Base-by-base conservation (phyloP, 2,113 vertebrate species). In the Myiagra hebetior region DNA sequence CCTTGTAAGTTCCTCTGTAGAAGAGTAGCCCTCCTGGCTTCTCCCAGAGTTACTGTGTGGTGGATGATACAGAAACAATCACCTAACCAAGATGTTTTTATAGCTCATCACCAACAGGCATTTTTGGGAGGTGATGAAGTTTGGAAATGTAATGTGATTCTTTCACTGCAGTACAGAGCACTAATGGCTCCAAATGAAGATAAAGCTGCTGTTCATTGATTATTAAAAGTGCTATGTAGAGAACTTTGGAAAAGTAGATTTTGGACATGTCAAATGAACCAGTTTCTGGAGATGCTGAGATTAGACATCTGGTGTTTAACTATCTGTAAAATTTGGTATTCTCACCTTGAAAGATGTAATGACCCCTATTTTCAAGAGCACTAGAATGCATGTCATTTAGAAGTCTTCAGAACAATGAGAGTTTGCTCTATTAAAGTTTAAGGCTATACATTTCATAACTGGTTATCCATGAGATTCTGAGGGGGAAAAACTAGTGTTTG, bases 381-480 rank as follows among this genome's bases (percentile, higher is more conserved):
- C 13, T 85, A 37, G 33, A 64, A 68, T 19, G 8, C 23, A 6
- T 33, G 18, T 23, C 24, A 19, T 37, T 4, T 70, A 19, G 27
- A 75, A 75, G 7, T 5, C 56, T 85, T 72, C 18, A 86, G 24
- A 83, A 35, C 23, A 82, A 15, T 56, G 23, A 56, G 24, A 60
- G 13, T 55, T 68, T n/a, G 13, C 26, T 67, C 1, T 35, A 33
- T 70, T 75, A 26, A 78, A 57, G 9, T 42, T 63, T 59, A 64
- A 16, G 56, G 14, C 33, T 56, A 2, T 68, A 16, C 1, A 17
- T 70, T 18, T 82, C 0, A 0, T 62, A 56, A 49, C 5, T 31
- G 28, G 21, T 81, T 81, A 49, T 56, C 41, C 17, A 5, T 85
- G 31, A 74, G 41, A 57, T 63, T 63, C 49, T 56, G 30, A 35